Evolutionary conservation across 2,888 invertebrate genomes (phyloP).

Genomic region (Epinotia nisella): DNA sequence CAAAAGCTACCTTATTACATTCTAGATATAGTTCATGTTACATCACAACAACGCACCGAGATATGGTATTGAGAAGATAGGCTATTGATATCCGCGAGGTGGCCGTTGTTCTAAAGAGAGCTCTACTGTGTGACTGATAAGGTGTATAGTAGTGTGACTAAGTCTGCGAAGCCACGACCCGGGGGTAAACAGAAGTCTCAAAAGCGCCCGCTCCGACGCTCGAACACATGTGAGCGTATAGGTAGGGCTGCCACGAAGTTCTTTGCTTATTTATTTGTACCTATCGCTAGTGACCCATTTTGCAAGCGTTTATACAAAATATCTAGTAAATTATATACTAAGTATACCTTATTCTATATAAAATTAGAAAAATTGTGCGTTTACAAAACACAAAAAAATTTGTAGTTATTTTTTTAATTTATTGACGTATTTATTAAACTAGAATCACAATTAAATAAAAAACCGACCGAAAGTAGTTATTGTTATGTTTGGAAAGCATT

Average conservation of each 20-base stretch:
- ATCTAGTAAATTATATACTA: not conserved
- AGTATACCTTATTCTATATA: no score
- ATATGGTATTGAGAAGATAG: conserved; percentile 19
- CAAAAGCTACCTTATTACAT: conserved; percentile 2
- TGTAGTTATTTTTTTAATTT: no score
- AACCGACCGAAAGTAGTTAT: no score
- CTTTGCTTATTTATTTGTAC: not conserved
- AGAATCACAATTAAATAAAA: no score
- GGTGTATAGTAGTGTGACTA: not conserved
- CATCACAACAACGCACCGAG: not conserved
- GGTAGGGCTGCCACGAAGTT: conserved; percentile 33
- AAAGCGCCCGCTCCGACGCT: conserved; percentile 42
- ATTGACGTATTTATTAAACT: no score
- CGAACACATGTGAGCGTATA: conserved; percentile 40
- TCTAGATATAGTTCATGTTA: not conserved
- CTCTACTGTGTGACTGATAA: conserved; percentile 16
- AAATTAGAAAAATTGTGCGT: no score
- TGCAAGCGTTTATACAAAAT: not conserved
- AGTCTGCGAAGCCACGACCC: conserved; percentile 20
- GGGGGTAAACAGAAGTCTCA: conserved; percentile 44
- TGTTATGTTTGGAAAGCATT: no score
- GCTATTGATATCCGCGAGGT: conserved; percentile 4
- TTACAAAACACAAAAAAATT: no score
- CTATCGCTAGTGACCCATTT: conserved; percentile 11
- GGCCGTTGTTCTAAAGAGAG: not conserved